Evolutionary conservation across 2,797 vertebrate genomes (phyloP), one percentile per base, ranked within the genome.

Genomic region (Lithobates pipiens): DNA sequence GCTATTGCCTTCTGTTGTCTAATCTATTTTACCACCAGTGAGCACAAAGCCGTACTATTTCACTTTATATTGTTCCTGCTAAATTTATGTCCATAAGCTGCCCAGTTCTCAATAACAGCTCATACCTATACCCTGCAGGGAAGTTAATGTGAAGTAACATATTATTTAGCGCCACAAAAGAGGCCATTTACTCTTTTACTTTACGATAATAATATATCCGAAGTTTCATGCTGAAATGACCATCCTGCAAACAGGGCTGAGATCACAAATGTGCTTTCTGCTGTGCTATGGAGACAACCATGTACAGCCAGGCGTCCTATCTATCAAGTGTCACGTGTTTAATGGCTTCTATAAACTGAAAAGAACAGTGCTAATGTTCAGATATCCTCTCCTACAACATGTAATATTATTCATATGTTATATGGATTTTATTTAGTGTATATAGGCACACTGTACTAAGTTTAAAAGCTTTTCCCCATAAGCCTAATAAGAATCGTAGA

Each of bases 301-400:
- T 65, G 39, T 77, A 25, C 80, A 73, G 67, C 50, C 72, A 69
- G 81, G 73, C 54, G 15, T 63, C 29, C 73, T 18, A 82, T 86
- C 46, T 86, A 86, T 86, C 85, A 86, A 83, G 36, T 69, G 63
- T 74, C 80, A 50, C 68, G 57, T 86, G 39, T 74, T 77, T 77
- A 78, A 86, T 78, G 65, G 69, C 50, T 39, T 13, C 29, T 57
- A 77, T 86, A 86, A 86, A 83, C 21, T 76, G 74, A 82, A 77
- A 84, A 29, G 32, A 36, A 71, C 63, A 36, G 61, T 36, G 76
- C 15, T 86, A 82, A 42, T 78, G 80, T 71, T 34, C 36, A 23
- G 74, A 34, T 73, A 46, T 67, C 15, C 27, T 82, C 29, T 44
- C 29, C 57, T 9, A 39, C 39, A 50, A 69, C 57, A n/a, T 68